Conservation (phyloP, 2,797 vertebrate species). For the Manis javanica region DNA sequence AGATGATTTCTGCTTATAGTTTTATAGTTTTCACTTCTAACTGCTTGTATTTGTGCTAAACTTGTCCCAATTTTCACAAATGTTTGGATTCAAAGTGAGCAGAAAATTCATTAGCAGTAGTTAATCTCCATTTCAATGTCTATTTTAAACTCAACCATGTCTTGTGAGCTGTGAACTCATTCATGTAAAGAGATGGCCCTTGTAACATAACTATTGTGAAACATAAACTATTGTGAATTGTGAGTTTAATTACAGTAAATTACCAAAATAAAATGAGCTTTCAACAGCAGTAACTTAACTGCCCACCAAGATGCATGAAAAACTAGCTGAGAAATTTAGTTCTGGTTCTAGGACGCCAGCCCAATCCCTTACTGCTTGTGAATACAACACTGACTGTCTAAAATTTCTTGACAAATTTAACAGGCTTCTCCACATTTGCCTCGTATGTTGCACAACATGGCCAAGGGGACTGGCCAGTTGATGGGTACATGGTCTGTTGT, state of each 20-base stretch:
- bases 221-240: slow-evolving; percentile 40
- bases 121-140: slow-evolving; percentile 50
- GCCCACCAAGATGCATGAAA: not conserved
- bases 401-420: not conserved
- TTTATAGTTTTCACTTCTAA: slow-evolving; percentile 57
- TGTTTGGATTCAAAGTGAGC: slow-evolving; percentile 26
- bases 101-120: slow-evolving; percentile 52
- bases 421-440: not conserved
- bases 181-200: not conserved
- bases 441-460: not conserved
- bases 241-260: slow-evolving; percentile 43
- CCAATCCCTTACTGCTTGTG: not conserved
- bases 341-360: not conserved
- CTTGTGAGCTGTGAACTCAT: slow-evolving; percentile 25
- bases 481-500: not conserved
- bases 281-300: not conserved
- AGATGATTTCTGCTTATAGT: slow-evolving; percentile 44
- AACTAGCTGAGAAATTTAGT: not conserved
- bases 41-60: slow-evolving; percentile 26
- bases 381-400: not conserved
- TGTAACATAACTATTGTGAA: too few species aligned
- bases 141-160: slow-evolving; percentile 46
- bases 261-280: slow-evolving; percentile 51
- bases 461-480: not conserved
- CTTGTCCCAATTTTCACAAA: slow-evolving; percentile 56